Conservation (phyloP, 2,113 vertebrate species). For the Aphyosemion australe region DNA sequence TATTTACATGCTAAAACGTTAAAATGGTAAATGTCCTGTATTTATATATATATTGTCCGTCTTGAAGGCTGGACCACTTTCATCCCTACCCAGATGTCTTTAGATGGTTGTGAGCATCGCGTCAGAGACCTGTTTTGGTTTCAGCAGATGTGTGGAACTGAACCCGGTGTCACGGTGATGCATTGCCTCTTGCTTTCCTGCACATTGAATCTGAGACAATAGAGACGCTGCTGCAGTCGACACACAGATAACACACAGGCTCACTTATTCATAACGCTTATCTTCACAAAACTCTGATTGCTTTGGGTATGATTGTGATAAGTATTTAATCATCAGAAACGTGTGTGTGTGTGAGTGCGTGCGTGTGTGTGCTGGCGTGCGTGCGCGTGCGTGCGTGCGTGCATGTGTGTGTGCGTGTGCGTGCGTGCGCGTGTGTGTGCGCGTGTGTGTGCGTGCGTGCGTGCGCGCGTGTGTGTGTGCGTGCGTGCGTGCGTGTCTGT, state of each 20-base stretch:
- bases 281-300: slow-evolving; percentile 26
- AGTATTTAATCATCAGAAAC: slow-evolving; percentile 46
- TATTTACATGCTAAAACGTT: background rate
- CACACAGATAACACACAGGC: slow-evolving; percentile 25
- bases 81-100: too few relatives aligned
- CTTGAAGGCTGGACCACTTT: too few relatives aligned
- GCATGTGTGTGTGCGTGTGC: too few relatives aligned
- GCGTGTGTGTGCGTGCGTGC: too few relatives aligned
- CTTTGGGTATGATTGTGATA: slow-evolving; percentile 10
- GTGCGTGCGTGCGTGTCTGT: too few relatives aligned
- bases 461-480: too few relatives aligned
- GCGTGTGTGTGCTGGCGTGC: too few relatives aligned
- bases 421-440: too few relatives aligned
- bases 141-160: slow-evolving; percentile 6
- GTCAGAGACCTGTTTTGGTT: slow-evolving; percentile 9
- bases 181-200: slow-evolving; percentile 33
- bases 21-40: too few relatives aligned
- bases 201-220: slow-evolving; percentile 47
- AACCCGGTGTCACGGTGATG: slow-evolving; percentile 55
- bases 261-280: slow-evolving; percentile 30
- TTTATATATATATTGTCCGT: too few relatives aligned
- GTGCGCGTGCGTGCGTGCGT: too few relatives aligned
- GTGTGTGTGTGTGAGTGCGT: slow-evolving; percentile 7
- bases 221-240: slow-evolving; percentile 9
- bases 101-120: too few relatives aligned